phyloP scores from a whole-genome alignment of 2,113 vertebrate species.

The Syngnathus typhle region DNA sequence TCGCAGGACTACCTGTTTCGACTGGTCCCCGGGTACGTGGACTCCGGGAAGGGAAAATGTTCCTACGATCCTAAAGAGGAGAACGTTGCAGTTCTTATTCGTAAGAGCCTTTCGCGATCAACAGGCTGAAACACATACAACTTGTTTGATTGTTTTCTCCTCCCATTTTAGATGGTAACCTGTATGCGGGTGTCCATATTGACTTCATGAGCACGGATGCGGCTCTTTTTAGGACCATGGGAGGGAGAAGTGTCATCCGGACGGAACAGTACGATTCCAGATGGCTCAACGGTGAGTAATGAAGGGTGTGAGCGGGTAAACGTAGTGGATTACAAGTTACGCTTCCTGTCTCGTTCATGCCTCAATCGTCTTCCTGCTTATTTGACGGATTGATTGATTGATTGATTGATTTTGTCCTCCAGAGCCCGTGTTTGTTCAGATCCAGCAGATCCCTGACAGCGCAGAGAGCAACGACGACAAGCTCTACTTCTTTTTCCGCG shows the following conservation, averaged over 20 bases:
- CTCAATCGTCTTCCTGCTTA: conserved; percentile 31
- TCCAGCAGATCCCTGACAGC: conserved; percentile 78
- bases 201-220: conserved; percentile 86
- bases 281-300: conserved; percentile 79
- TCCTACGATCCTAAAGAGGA: conserved; percentile 80
- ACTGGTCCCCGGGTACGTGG: conserved; percentile 72
- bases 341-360: conserved; percentile 40
- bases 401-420: conserved; percentile 31
- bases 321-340: conserved; percentile 47
- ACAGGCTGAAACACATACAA: not conserved
- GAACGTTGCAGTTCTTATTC: conserved; percentile 72
- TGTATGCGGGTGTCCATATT: conserved; percentile 80
- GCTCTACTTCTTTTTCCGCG: conserved; percentile 82
- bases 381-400: conserved; percentile 6
- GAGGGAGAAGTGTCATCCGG: conserved; percentile 72
- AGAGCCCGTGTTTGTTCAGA: conserved; percentile 80
- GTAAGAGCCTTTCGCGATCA: conserved; percentile 54
- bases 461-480: conserved; percentile 80
- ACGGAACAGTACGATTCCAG: conserved; percentile 81
- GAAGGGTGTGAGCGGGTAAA: conserved; percentile 40
- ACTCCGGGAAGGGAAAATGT: conserved; percentile 79
- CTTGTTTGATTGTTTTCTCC: not conserved
- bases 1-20: conserved; percentile 79
- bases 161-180: conserved; percentile 69
- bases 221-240: conserved; percentile 78